These are phyloP conservation scores for Beroe forskalii DNA, from an alignment of 37 sponge, comb jelly and placozoan genomes.

Conservation along the genomic window DNA sequence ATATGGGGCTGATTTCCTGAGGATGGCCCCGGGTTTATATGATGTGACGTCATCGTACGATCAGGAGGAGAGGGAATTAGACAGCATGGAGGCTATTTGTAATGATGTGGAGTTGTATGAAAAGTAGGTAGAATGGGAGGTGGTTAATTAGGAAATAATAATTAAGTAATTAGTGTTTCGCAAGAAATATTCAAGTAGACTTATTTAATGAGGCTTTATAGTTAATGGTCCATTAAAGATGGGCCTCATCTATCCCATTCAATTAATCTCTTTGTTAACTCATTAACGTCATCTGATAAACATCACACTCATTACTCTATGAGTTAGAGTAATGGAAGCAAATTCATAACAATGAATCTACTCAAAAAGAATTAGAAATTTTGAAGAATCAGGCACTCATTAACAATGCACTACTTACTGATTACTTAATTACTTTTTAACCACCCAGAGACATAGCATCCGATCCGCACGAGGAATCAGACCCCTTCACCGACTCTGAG, in stretches of 20 bases:
- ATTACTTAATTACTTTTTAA: too few relatives aligned
- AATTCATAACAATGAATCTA: background rate
- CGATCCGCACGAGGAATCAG: conserved; percentile 6
- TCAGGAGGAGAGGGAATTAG: conserved; percentile 22
- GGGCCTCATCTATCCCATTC: too few relatives aligned
- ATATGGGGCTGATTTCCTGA: background rate
- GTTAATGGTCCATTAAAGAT: too few relatives aligned
- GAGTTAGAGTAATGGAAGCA: background rate
- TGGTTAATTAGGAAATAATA: background rate
- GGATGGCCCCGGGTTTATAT: background rate
- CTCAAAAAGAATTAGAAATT: too few relatives aligned
- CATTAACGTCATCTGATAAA: too few relatives aligned
- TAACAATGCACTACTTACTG: too few relatives aligned
- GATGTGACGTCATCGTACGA: conserved; percentile 3
- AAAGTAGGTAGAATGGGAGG: background rate
- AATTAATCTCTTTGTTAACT: too few relatives aligned
- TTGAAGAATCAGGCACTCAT: too few relatives aligned
- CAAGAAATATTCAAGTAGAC: too few relatives aligned
- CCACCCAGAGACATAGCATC: background rate
- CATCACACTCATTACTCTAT: too few relatives aligned
- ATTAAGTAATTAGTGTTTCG: too few relatives aligned
- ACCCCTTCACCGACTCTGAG: conserved; percentile 42
- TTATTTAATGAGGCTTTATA: too few relatives aligned
- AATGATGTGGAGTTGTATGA: background rate
- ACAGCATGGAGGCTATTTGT: background rate